Evolutionary conservation across 2,113 vertebrate genomes (phyloP).

Genomic region (Coptodon rendalli): DNA sequence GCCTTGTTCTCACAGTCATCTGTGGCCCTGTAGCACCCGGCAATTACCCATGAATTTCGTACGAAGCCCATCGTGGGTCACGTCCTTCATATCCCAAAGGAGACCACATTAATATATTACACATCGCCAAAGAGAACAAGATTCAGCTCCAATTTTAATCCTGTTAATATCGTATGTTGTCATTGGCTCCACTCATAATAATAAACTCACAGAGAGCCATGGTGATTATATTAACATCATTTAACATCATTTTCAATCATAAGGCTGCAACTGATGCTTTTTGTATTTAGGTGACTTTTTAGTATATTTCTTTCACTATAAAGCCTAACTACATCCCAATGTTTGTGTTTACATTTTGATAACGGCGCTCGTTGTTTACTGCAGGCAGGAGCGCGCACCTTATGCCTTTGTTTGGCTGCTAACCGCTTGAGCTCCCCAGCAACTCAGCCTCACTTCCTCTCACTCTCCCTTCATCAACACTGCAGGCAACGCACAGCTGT

Average conservation of each 20-base stretch:
- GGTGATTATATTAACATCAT: background rate
- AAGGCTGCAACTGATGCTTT: background rate
- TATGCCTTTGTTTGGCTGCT: background rate
- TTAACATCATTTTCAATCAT: background rate
- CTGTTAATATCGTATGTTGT: conserved; percentile 51
- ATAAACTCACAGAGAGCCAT: background rate
- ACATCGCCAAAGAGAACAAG: conserved; percentile 49
- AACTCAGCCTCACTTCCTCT: background rate
- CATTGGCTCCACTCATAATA: conserved; percentile 25
- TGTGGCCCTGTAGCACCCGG: conserved; percentile 9
- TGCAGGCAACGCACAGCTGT: conserved; percentile 20
- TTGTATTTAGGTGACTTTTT: background rate
- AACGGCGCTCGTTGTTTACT: background rate
- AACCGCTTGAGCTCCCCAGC: background rate
- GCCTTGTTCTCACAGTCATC: conserved; percentile 44
- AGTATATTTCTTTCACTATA: background rate
- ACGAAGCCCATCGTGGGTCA: conserved; percentile 12
- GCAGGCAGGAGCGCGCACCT: background rate
- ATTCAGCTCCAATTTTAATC: conserved; percentile 8
- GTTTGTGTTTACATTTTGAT: background rate
- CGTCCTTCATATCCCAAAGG: conserved; percentile 9
- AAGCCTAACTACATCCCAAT: background rate
- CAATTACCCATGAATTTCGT: conserved; percentile 48
- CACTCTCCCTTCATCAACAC: background rate
- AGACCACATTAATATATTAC: conserved; percentile 33